Base-by-base conservation (phyloP, 2,797 vertebrate species). In the Gadopsis bispinosus region DNA sequence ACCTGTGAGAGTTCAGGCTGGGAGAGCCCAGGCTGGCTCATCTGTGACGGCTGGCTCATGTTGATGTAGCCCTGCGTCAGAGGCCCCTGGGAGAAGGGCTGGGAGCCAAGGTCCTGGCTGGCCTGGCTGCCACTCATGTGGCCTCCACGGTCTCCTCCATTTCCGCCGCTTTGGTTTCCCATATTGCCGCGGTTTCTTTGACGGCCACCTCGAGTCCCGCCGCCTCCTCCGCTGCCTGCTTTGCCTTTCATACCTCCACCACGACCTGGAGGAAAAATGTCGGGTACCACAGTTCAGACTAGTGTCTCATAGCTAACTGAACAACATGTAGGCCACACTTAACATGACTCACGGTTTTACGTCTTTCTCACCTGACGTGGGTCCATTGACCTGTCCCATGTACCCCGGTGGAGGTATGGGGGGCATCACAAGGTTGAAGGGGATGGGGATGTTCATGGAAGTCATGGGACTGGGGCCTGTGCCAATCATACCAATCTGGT, bases 41-140 rank as follows among this genome's bases (percentile, higher is more conserved):
- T 98, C 94, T 99, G 98, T 0, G 97, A 99, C 0, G 98, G 98
- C 88, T 99, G 98, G 92, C 97, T 99, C 97, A 99, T 99, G 93
- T 96, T 97, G 93, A 98, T 96, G 86, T 98, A 99, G 56, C 97
- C 97, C 94, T 99, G 98, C 0, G 97, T 99, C 90, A 99, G 95
- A 1, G 97, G 97, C 0, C 97, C 98, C 95, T 99, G 98, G 0
- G 97, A 98, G 93, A 98, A 99, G 4, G 98, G 97, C 93, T 99
- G 97, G 0, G 98, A 99, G 7, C 95, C 97, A 91, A 97, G 96
- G 0, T 98, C 97, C 89, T 99, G 97, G 89, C 98, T 99, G 54
- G 96, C 97, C 89, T 98, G 98, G 88, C 97, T 99, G 79, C 72
- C 80, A 11, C 81, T 85, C 88, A 93, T 97, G 16, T 96, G 16